A percentile compares a stretch with the other conserved stretches of the same genome.
Conservation (phyloP, 1,140 invertebrate species). For the Trachymyrmex cornetzi region DNA sequence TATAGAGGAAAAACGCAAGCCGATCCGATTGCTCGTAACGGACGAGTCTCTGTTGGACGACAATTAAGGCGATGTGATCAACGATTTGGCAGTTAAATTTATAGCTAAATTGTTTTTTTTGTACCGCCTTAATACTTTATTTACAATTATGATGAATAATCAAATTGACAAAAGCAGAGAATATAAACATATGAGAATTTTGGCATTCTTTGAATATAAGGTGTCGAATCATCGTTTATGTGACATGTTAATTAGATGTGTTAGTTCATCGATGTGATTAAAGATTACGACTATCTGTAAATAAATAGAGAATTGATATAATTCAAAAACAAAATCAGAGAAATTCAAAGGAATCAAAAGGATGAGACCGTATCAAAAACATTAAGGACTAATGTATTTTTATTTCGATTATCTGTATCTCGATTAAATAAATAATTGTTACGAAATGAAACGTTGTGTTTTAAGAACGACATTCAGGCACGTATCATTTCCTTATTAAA, state of each 20-base stretch:
- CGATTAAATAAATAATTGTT: slow-evolving; percentile 45
- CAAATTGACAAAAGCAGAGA: neutral
- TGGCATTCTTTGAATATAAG: neutral
- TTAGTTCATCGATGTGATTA: slow-evolving; percentile 26
- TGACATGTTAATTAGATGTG: slow-evolving; percentile 26
- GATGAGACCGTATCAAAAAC: neutral
- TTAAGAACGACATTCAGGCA: neutral
- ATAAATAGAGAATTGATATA: slow-evolving; percentile 16
- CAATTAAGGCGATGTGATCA: neutral
- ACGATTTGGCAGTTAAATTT: slow-evolving; percentile 31
- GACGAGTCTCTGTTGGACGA: slow-evolving; percentile 57
- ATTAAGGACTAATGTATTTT: slow-evolving; percentile 30
- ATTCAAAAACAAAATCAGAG: neutral
- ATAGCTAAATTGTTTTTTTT: slow-evolving; percentile 39
- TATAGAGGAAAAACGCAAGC: slow-evolving; percentile 55
- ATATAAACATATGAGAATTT: neutral
- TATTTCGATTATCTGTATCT: slow-evolving; percentile 17
- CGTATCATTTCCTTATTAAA: neutral
- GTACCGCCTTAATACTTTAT: neutral
- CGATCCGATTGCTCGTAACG: slow-evolving; percentile 41
- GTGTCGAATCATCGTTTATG: neutral
- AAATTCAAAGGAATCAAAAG: slow-evolving; percentile 1
- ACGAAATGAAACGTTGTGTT: slow-evolving; percentile 27
- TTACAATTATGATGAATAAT: neutral
- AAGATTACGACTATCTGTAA: slow-evolving; percentile 32